phyloP scores from a whole-genome alignment of 2,888 invertebrate species.

The Steinernema scapterisci region DNA sequence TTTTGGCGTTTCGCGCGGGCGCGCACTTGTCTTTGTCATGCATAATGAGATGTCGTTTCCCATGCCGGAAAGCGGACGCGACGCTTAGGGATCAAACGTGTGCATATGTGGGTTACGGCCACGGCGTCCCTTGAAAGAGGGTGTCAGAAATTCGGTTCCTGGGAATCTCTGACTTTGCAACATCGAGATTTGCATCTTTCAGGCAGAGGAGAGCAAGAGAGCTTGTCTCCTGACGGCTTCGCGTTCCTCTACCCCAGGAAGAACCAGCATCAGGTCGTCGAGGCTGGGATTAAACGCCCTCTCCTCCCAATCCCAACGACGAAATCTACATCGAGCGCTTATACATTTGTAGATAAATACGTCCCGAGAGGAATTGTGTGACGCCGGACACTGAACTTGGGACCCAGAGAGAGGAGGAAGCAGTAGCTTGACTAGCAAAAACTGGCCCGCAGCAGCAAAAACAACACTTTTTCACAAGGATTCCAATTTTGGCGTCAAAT shows the following conservation, averaged over 20 bases:
- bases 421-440: not conserved
- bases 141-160: too few species aligned
- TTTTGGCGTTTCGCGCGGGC: too few species aligned
- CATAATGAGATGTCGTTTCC: constrained; percentile 1
- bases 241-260: not conserved
- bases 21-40: not conserved
- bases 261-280: constrained; percentile 19
- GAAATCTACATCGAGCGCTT: constrained; percentile 31
- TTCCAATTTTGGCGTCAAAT: not conserved
- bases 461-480: not conserved
- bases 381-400: constrained; percentile 17
- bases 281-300: constrained; percentile 1
- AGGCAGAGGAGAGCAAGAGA: too few species aligned
- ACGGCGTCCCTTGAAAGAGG: too few species aligned
- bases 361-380: constrained; percentile 29
- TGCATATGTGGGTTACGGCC: too few species aligned
- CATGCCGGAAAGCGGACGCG: not conserved
- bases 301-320: constrained; percentile 14
- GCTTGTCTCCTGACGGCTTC: too few species aligned
- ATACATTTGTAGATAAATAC: constrained; percentile 31
- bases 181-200: too few species aligned
- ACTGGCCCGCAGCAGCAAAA: constrained; percentile 10
- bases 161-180: too few species aligned
- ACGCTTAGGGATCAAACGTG: not conserved
- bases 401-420: not conserved